Percentiles rank a stretch among this genome's conserved stretches.
Conservation (phyloP, 2,113 vertebrate genomes). For the Halichoerus grypus region DNA sequence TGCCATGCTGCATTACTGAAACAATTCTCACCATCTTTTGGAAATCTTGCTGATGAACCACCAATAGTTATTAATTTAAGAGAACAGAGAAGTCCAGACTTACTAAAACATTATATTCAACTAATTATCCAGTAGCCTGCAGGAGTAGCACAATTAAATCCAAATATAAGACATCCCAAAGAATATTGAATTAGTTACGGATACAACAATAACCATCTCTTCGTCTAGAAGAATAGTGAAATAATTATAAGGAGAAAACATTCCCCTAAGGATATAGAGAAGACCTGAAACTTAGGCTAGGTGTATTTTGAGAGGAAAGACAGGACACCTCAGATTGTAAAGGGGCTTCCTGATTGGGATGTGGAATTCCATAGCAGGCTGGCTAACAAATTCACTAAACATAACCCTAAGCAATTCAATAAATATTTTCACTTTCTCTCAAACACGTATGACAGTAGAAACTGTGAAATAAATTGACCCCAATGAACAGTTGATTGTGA, state of each 20-base stretch:
- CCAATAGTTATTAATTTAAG: background rate
- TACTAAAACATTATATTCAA: background rate
- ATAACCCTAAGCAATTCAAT: slow-evolving; percentile 47
- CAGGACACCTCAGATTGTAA: background rate
- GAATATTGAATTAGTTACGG: background rate
- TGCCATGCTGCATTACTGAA: background rate
- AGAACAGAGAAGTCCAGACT: background rate
- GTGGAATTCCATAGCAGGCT: background rate
- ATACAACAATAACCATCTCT: background rate
- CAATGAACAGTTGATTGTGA: slow-evolving; percentile 41
- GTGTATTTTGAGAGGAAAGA: background rate
- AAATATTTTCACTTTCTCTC: slow-evolving; percentile 59
- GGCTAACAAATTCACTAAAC: slow-evolving; percentile 41
- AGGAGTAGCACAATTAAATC: background rate
- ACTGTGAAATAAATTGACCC: slow-evolving; percentile 66
- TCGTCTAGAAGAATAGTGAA: background rate
- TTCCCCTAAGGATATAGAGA: background rate
- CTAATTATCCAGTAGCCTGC: background rate
- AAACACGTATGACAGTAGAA: slow-evolving; percentile 9
- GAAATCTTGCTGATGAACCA: background rate
- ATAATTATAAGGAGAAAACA: background rate
- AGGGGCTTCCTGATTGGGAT: background rate
- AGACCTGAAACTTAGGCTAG: background rate
- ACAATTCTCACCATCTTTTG: background rate
- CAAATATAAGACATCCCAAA: background rate